A percentile compares a stretch with the other conserved stretches of the same genome.
These are phyloP conservation scores for Lithophane leautieri DNA, from an alignment of 2,888 invertebrate genomes.

Conservation along the genomic window DNA sequence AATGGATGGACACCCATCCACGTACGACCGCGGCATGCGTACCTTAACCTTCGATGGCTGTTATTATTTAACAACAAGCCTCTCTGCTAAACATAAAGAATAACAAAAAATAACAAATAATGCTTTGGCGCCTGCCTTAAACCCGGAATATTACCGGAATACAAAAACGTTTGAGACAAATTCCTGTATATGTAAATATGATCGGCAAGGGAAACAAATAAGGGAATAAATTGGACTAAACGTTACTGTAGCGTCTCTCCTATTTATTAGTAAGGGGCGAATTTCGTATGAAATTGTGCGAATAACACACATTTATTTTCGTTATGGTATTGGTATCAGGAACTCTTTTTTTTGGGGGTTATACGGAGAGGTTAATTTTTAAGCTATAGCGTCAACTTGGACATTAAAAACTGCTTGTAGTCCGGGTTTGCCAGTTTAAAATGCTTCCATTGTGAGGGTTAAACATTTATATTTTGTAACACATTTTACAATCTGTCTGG, in stretches of 20 bases:
- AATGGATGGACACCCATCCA: neutral
- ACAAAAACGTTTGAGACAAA: constrained; percentile 19
- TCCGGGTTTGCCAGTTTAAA: no score
- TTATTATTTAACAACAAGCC: neutral
- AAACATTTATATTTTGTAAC: no score
- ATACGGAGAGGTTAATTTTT: no score
- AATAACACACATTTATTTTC: constrained; percentile 8
- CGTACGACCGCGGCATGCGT: neutral
- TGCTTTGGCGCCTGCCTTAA: neutral
- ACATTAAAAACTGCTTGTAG: no score
- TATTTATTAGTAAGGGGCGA: constrained; percentile 51
- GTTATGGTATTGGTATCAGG: neutral
- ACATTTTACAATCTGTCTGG: no score
- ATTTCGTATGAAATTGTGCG: constrained; percentile 11
- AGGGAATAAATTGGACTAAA: constrained; percentile 52
- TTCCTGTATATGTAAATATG: constrained; percentile 35
- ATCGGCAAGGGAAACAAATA: constrained; percentile 50
- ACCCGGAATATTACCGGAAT: constrained; percentile 12
- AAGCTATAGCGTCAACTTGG: no score
- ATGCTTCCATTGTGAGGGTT: no score
- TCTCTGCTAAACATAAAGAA: neutral
- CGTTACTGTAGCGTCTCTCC: constrained; percentile 23
- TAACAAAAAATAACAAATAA: neutral
- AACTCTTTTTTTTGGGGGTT: neutral
- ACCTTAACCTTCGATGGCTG: neutral